phyloP scores from a whole-genome alignment of 2,888 invertebrate genomes.

The Heliconius erato region DNA sequence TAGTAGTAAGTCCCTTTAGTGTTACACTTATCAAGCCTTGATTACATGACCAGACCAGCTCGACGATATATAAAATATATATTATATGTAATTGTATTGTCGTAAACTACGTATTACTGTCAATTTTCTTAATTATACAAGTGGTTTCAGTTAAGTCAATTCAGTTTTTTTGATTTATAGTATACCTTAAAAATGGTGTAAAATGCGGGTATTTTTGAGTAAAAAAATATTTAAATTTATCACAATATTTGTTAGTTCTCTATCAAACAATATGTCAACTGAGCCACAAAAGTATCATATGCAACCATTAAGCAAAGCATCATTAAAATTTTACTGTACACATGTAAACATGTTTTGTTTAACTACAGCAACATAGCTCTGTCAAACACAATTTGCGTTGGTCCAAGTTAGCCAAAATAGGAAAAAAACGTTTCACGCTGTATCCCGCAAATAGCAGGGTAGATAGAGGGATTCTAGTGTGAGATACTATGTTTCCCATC shows the following conservation, averaged over 20 bases:
- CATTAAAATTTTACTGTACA: slow-evolving; percentile 18
- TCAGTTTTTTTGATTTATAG: too few relatives aligned
- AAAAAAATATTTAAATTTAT: neutral
- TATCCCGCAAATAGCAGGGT: too few relatives aligned
- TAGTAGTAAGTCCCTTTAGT: too few relatives aligned
- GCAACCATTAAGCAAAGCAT: slow-evolving; percentile 10
- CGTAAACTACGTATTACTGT: too few relatives aligned
- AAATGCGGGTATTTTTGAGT: neutral
- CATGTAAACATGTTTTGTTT: slow-evolving; percentile 30
- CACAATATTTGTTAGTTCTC: neutral
- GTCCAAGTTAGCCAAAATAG: neutral
- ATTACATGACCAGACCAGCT: neutral
- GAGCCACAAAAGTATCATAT: neutral
- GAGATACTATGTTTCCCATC: too few relatives aligned
- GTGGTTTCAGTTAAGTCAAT: too few relatives aligned
- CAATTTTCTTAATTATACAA: too few relatives aligned
- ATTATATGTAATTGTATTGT: too few relatives aligned
- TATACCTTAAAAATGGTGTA: neutral
- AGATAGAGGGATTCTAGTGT: too few relatives aligned
- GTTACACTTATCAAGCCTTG: too few relatives aligned
- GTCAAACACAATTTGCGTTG: slow-evolving; percentile 34
- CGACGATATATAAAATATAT: too few relatives aligned
- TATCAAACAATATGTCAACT: neutral
- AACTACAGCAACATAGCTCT: slow-evolving; percentile 13
- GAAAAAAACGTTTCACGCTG: neutral